Percentiles rank a stretch among this genome's conserved stretches.
These are phyloP conservation scores for Ictalurus punctatus DNA, from an alignment of 2,113 vertebrate genomes.

Conservation along the genomic window DNA sequence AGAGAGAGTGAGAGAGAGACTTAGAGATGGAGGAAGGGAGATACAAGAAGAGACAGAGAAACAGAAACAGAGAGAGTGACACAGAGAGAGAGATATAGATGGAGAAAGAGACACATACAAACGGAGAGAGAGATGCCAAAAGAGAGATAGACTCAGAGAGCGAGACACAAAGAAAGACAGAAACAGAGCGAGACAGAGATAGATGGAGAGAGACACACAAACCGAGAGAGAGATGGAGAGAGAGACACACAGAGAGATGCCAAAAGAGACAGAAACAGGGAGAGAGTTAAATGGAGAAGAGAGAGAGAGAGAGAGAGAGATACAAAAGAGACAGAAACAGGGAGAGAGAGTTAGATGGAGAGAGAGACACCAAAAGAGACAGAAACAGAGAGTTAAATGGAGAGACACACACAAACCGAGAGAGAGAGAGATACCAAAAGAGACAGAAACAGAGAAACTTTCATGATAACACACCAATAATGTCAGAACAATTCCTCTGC, in stretches of 20 bases:
- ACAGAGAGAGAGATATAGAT: not conserved
- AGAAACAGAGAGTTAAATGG: too few species aligned
- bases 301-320: not conserved
- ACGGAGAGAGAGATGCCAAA: too few species aligned
- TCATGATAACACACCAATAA: too few species aligned
- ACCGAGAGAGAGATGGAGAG: too few species aligned
- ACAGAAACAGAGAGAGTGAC: not conserved
- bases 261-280: not conserved
- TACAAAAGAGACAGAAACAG: not conserved
- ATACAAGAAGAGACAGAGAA: not conserved
- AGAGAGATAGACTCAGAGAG: not conserved
- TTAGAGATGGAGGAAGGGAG: not conserved
- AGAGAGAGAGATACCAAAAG: not conserved
- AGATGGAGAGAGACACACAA: not conserved
- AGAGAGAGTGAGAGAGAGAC: not conserved
- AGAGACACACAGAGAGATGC: fast-evolving
- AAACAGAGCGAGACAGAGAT: not conserved
- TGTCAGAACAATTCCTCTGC: not conserved
- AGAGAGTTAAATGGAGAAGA: not conserved
- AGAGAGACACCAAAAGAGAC: not conserved
- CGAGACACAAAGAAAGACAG: not conserved
- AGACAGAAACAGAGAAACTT: not conserved
- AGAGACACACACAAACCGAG: too few species aligned
- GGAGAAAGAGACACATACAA: too few species aligned
- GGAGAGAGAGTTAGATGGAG: not conserved